Conservation (phyloP, 64 coral and sea anemone genomes). For the Trachythela sp. region DNA sequence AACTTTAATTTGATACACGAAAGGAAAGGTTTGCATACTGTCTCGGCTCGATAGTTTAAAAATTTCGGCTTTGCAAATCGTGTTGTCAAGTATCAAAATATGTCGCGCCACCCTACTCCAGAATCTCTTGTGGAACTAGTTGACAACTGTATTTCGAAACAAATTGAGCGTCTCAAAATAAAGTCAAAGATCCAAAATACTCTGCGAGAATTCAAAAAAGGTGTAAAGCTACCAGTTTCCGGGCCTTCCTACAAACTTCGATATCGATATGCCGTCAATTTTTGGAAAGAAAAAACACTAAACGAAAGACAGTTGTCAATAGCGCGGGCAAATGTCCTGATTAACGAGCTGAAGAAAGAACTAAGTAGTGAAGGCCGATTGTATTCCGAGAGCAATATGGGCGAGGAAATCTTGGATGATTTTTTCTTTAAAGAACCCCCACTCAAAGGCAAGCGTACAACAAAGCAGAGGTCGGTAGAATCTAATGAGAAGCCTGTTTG, state of each 20-base stretch:
- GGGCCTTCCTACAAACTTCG: not conserved
- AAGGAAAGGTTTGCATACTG: too few species aligned
- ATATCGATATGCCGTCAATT: not conserved
- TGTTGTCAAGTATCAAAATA: too few species aligned
- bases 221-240: not conserved
- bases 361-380: not conserved
- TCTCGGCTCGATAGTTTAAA: too few species aligned
- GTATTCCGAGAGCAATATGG: not conserved
- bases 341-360: not conserved
- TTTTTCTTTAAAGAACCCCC: not conserved
- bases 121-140: too few species aligned
- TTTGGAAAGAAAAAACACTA: not conserved
- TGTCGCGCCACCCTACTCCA: too few species aligned
- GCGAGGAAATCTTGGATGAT: not conserved
- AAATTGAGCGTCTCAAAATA: not conserved
- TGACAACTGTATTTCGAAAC: too few species aligned
- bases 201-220: not conserved
- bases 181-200: not conserved
- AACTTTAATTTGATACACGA: too few species aligned
- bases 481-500: not conserved
- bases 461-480: not conserved
- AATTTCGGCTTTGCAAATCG: too few species aligned
- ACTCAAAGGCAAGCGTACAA: not conserved
- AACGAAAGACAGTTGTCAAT: not conserved
- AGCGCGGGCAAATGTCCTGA: not conserved